Percentiles rank a stretch among this genome's conserved stretches.
Evolutionary conservation across 2,113 vertebrate species (phyloP).

Genomic region (Myanophis thanlyinensis): DNA sequence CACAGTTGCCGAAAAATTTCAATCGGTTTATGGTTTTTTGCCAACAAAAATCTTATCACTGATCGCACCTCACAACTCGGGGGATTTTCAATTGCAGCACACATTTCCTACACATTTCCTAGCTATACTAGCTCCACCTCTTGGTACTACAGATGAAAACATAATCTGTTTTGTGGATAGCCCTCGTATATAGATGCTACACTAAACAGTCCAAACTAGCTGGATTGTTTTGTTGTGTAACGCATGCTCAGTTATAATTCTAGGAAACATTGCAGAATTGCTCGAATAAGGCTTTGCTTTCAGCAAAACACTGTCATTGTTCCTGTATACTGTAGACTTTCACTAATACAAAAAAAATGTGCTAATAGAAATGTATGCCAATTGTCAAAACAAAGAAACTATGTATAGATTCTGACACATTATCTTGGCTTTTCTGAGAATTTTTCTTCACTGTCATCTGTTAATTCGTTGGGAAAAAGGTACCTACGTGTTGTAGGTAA

Average conservation of each 20-base stretch:
- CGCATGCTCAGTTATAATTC: neutral
- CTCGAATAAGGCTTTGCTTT: neutral
- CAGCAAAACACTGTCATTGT: slow-evolving; percentile 50
- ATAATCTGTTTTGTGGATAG: no score
- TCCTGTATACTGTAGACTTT: slow-evolving; percentile 12
- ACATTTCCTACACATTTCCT: no score
- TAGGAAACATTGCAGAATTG: neutral
- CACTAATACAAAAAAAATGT: slow-evolving; percentile 2
- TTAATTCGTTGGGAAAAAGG: rapidly evolving
- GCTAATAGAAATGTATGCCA: slow-evolving; percentile 36
- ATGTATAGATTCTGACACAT: slow-evolving; percentile 13
- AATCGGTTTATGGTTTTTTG: no score
- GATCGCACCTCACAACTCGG: no score
- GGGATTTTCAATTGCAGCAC: no score
- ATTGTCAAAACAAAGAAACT: slow-evolving; percentile 58
- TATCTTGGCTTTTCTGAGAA: neutral
- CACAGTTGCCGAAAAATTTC: no score
- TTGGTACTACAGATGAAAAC: no score
- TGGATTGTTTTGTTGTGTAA: neutral
- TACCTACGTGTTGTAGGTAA: rapidly evolving
- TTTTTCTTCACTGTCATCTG: slow-evolving; percentile 15
- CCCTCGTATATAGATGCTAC: neutral
- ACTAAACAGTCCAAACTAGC: neutral
- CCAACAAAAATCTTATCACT: no score
- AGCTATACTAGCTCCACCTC: no score